Conservation (phyloP, 1,140 invertebrate species). For the Papilio xuthus region DNA sequence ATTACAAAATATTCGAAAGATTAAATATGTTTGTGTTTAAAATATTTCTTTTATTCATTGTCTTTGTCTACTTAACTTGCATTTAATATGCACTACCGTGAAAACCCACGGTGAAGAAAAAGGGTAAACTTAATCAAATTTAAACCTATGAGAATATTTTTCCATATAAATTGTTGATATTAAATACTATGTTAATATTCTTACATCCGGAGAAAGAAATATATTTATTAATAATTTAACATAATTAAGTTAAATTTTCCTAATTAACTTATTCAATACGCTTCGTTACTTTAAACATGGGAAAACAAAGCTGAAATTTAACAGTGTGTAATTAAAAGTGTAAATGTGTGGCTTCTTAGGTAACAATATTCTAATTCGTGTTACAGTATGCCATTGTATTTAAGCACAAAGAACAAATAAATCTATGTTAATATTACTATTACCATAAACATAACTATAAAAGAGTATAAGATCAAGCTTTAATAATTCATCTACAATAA, state of each 20-base stretch:
- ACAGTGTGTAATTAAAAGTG: neutral
- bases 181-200: neutral
- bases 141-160: neutral
- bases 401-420: neutral
- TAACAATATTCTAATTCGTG: slow-evolving; percentile 1
- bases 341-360: neutral
- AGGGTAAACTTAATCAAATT: neutral
- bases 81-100: neutral
- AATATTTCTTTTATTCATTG: too few species aligned
- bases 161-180: slow-evolving; percentile 2
- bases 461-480: neutral
- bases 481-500: neutral
- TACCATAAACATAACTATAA: neutral
- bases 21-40: too few species aligned
- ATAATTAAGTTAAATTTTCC: neutral
- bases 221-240: neutral
- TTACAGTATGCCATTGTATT: slow-evolving; percentile 3
- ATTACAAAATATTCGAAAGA: too few species aligned
- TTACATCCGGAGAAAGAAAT: neutral
- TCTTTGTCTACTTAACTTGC: neutral
- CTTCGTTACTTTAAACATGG: slow-evolving; percentile 19
- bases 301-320: neutral
- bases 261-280: slow-evolving; percentile 7
- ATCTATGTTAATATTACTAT: slow-evolving; percentile 7
- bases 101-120: neutral